Conservation (phyloP, 2,797 vertebrate genomes). For the Scyliorhinus canicula region DNA sequence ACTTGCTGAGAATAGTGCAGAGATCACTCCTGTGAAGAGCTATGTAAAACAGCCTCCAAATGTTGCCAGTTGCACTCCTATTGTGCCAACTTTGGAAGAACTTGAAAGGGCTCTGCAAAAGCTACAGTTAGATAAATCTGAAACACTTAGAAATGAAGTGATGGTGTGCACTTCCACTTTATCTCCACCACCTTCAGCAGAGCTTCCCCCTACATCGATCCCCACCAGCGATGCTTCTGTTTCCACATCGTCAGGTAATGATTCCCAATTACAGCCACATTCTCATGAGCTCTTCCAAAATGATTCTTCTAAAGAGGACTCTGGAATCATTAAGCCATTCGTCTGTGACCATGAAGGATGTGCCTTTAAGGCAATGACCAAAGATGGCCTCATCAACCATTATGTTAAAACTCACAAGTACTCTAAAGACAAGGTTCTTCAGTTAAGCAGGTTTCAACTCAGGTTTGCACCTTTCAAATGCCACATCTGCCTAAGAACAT, state of each 20-base stretch:
- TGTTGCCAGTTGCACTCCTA: not conserved
- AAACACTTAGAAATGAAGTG: not conserved
- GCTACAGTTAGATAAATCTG: conserved; percentile 10
- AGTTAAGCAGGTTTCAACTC: conserved; percentile 72
- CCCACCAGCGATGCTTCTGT: conserved; percentile 58
- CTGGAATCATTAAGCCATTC: conserved; percentile 72
- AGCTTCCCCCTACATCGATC: conserved; percentile 56
- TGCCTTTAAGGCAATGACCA: conserved; percentile 75
- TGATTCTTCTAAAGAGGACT: conserved; percentile 53
- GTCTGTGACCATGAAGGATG: conserved; percentile 77
- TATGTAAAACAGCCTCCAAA: not conserved
- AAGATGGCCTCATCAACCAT: conserved; percentile 80
- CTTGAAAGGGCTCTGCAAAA: conserved; percentile 22
- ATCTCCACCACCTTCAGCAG: conserved; percentile 54
- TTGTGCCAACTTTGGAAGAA: conserved; percentile 10
- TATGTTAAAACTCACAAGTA: conserved; percentile 79
- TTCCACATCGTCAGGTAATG: conserved; percentile 55
- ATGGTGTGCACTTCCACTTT: conserved; percentile 43
- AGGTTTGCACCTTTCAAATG: conserved; percentile 85
- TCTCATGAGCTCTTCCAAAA: conserved; percentile 54
- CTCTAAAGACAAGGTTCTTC: conserved; percentile 71
- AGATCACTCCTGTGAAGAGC: not conserved
- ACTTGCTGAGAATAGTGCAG: not conserved
- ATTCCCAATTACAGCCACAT: conserved; percentile 58
- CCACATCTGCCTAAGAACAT: conserved; percentile 83